A percentile compares a stretch with the other conserved stretches of the same genome.
Evolutionary conservation across 1,140 invertebrate species (phyloP).

Genomic region (Zaprionus ghesquierei): DNA sequence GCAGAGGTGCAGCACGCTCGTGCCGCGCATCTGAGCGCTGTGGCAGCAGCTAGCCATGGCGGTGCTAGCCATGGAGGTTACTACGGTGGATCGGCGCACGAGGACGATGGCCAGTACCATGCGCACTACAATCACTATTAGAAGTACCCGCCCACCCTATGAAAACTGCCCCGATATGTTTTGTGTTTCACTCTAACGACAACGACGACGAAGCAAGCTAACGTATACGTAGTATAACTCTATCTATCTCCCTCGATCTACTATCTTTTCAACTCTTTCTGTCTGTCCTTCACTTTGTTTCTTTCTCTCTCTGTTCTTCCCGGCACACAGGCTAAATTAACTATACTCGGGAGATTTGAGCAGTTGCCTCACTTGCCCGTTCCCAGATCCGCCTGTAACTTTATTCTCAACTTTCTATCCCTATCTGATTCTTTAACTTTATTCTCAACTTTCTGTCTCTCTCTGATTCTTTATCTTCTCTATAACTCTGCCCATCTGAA

Average conservation of each 20-base stretch:
- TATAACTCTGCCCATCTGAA: constrained; percentile 17
- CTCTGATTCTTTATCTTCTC: neutral
- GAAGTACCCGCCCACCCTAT: neutral
- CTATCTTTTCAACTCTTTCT: neutral
- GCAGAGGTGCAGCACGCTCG: constrained; percentile 85
- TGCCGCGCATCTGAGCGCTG: constrained; percentile 84
- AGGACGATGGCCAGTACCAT: constrained; percentile 73
- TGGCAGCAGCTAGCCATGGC: constrained; percentile 83
- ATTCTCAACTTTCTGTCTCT: neutral
- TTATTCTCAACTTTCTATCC: neutral
- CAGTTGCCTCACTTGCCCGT: constrained; percentile 54
- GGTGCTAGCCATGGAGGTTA: constrained; percentile 55
- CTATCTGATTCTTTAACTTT: neutral
- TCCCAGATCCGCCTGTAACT: neutral
- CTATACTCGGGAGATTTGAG: constrained; percentile 55
- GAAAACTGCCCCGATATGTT: constrained; percentile 25
- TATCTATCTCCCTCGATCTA: constrained; percentile 23
- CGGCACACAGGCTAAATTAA: constrained; percentile 38
- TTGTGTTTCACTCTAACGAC: constrained; percentile 43
- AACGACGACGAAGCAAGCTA: constrained; percentile 54
- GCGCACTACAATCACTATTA: constrained; percentile 69
- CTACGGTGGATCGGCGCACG: constrained; percentile 59
- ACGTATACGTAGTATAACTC: constrained; percentile 17
- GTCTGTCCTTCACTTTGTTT: neutral
- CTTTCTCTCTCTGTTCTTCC: constrained; percentile 19